A percentile compares a stretch with the other conserved stretches of the same genome.
phyloP scores from a whole-genome alignment of 1,140 invertebrate genomes.

The Chrysopa pallens region DNA sequence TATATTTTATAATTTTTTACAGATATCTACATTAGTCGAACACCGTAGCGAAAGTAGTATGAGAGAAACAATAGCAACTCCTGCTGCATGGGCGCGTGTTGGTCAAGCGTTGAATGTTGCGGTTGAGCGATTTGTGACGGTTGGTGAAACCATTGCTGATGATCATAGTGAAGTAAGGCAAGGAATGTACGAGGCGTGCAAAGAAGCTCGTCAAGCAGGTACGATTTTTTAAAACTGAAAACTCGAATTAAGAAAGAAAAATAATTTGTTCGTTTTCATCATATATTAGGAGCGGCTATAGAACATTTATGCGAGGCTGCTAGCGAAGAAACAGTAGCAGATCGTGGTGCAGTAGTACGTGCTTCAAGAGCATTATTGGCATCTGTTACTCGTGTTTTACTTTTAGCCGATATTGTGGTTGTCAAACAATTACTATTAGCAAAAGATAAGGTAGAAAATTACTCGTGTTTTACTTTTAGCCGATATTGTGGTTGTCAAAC shows the following conservation, averaged over 20 bases:
- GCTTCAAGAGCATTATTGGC: slow-evolving; percentile 84
- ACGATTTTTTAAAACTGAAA: slow-evolving; percentile 17
- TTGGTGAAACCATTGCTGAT: slow-evolving; percentile 94
- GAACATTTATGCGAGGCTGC: slow-evolving; percentile 72
- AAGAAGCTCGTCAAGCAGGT: slow-evolving; percentile 90
- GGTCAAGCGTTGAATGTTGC: slow-evolving; percentile 91
- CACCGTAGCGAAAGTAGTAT: slow-evolving; percentile 28
- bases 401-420: slow-evolving; percentile 95
- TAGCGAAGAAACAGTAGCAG: slow-evolving; percentile 40
- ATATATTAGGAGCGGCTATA: slow-evolving; percentile 73
- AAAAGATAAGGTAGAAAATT: slow-evolving; percentile 77
- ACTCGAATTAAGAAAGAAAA: too few species aligned
- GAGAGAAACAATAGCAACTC: slow-evolving; percentile 14
- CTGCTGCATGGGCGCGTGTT: slow-evolving; percentile 71
- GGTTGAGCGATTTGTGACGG: slow-evolving; percentile 92
- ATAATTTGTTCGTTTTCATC: too few species aligned
- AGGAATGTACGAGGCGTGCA: slow-evolving; percentile 96
- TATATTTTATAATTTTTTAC: too few species aligned
- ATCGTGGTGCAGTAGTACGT: slow-evolving; percentile 64
- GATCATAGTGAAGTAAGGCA: slow-evolving; percentile 92
- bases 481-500: slow-evolving; percentile 97
- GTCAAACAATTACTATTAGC: slow-evolving; percentile 90
- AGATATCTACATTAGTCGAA: slow-evolving; percentile 82
- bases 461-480: slow-evolving; percentile 93
- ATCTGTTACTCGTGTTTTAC: slow-evolving; percentile 89